Conservation (phyloP, 92 coral and sea anemone genomes). For the Porites cylindrica region DNA sequence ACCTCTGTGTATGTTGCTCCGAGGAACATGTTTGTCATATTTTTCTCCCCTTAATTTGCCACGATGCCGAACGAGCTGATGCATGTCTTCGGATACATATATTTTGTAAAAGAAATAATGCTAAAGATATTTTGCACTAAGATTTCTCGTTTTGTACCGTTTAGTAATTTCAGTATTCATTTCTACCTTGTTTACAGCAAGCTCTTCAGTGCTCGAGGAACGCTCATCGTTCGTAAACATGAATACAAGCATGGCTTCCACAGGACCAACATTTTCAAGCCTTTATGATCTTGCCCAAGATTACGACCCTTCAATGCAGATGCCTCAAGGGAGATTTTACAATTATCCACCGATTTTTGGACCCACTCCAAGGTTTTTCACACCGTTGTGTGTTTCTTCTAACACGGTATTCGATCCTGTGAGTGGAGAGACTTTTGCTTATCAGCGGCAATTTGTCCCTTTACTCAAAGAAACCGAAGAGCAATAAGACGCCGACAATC, state of each 20-base stretch:
- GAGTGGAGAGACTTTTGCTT: constrained; percentile 9
- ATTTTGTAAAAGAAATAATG: background rate
- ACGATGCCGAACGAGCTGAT: background rate
- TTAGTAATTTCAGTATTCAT: background rate
- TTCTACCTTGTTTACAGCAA: constrained; percentile 1
- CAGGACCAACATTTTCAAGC: background rate
- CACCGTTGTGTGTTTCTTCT: constrained; percentile 27
- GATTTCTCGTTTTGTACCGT: background rate
- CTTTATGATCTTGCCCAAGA: constrained; percentile 14
- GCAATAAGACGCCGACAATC: background rate
- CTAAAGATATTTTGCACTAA: background rate
- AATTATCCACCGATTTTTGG: constrained; percentile 8
- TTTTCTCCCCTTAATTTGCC: too few species aligned
- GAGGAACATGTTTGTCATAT: too few species aligned
- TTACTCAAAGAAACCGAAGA: background rate
- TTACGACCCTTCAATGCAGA: background rate
- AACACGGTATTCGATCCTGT: constrained; percentile 6
- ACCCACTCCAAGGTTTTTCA: constrained; percentile 33
- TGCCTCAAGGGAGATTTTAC: background rate
- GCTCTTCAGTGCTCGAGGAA: constrained; percentile 16
- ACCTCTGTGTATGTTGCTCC: too few species aligned
- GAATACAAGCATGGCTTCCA: background rate
- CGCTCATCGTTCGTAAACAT: constrained; percentile 1
- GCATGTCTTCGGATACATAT: background rate
- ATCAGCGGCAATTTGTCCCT: background rate